Evolutionary conservation across 2,888 invertebrate genomes (phyloP).

Genomic region (Acheta domesticus): DNA sequence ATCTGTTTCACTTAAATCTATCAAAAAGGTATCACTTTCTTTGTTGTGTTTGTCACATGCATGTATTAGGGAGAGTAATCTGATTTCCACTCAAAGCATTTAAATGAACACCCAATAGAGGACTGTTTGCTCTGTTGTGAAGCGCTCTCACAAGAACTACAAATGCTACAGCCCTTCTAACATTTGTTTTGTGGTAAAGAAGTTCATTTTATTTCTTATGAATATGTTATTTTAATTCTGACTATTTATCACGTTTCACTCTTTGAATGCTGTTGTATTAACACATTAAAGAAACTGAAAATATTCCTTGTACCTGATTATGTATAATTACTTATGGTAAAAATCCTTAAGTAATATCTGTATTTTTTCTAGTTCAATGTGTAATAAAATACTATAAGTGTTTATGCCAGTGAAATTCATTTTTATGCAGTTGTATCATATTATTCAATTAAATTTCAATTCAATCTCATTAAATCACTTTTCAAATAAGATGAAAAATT

Average conservation of each 20-base stretch:
- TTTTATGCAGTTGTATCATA: not conserved
- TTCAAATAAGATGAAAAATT: no score
- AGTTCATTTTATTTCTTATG: not conserved
- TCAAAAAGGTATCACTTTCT: not conserved
- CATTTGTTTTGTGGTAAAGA: not conserved
- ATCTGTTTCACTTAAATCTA: not conserved
- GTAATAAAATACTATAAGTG: no score
- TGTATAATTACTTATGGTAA: not conserved
- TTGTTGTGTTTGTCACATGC: not conserved
- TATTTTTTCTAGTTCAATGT: not conserved
- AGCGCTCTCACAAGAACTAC: not conserved
- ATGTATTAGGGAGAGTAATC: slow-evolving; percentile 28
- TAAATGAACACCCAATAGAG: slow-evolving; percentile 24
- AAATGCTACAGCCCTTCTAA: not conserved
- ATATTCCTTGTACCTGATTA: not conserved
- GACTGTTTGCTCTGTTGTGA: not conserved
- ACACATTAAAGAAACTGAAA: not conserved
- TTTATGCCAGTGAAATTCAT: not conserved
- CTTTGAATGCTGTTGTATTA: not conserved
- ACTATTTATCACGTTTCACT: not conserved
- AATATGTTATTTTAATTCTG: not conserved
- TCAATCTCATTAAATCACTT: no score
- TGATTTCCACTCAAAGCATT: slow-evolving; percentile 34
- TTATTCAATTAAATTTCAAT: not conserved
- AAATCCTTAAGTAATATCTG: slow-evolving; percentile 9